These are phyloP conservation scores for Crambe crambe DNA, from an alignment of 37 sponge, comb jelly and placozoan species.

Conservation along the genomic window DNA sequence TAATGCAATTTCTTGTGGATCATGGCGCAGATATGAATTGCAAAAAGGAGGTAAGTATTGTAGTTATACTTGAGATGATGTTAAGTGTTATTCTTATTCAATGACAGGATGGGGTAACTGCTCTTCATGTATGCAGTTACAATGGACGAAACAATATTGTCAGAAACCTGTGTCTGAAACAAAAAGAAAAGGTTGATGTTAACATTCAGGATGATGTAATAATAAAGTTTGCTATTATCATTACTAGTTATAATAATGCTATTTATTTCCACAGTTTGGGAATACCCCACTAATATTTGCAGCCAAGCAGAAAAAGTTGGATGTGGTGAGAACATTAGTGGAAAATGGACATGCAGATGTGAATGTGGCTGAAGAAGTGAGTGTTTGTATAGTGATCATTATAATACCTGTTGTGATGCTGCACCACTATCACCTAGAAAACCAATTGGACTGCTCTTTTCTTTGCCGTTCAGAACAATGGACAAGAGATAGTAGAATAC, in stretches of 20 bases:
- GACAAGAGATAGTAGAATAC: neutral
- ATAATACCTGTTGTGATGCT: neutral
- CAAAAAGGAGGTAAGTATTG: neutral
- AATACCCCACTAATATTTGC: conserved; percentile 5
- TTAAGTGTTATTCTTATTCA: neutral
- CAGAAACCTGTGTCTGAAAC: neutral
- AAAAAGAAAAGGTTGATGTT: neutral
- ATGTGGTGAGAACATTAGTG: neutral
- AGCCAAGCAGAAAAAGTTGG: neutral
- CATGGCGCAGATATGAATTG: neutral
- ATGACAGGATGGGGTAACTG: conserved; percentile 6
- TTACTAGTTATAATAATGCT: neutral
- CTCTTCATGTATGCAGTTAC: conserved; percentile 3
- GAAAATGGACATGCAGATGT: conserved; percentile 8
- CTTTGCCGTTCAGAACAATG: neutral
- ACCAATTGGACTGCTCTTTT: conserved; percentile 7
- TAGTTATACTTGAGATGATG: neutral
- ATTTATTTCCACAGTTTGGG: neutral
- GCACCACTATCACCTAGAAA: neutral
- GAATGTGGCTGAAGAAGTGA: neutral
- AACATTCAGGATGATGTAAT: conserved; percentile 1
- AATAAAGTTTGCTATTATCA: neutral
- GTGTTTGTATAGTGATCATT: neutral
- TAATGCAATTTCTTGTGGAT: neutral
- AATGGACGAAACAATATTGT: neutral